A percentile compares a stretch with the other conserved stretches of the same genome.
Evolutionary conservation across 2,888 invertebrate genomes (phyloP).

Genomic region (Anoncus sp.): DNA sequence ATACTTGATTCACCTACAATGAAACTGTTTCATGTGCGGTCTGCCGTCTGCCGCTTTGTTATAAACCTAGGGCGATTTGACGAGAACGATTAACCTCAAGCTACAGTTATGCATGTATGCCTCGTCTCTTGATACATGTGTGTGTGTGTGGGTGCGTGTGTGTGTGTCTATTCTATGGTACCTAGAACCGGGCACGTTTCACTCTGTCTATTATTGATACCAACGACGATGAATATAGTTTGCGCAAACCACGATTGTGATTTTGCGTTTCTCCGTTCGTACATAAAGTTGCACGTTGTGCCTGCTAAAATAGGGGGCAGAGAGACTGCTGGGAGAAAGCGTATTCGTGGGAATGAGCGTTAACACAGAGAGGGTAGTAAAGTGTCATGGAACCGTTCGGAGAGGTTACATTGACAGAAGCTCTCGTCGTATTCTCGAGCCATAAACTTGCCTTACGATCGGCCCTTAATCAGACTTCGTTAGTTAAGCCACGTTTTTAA

Average conservation of each 20-base stretch:
- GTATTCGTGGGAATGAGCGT: conserved; percentile 51
- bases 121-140: too few relatives aligned
- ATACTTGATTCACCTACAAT: conserved; percentile 49
- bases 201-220: conserved; percentile 57
- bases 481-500: conserved; percentile 64
- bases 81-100: conserved; percentile 56
- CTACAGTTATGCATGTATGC: neutral
- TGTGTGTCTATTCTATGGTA: neutral
- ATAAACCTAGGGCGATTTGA: conserved; percentile 49
- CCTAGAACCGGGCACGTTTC: conserved; percentile 13
- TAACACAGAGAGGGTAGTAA: conserved; percentile 53
- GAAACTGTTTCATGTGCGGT: conserved; percentile 59
- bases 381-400: conserved; percentile 44
- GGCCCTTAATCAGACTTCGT: conserved; percentile 65
- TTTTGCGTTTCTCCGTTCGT: conserved; percentile 39
- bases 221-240: conserved; percentile 21
- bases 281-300: conserved; percentile 9
- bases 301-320: conserved; percentile 45
- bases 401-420: conserved; percentile 51
- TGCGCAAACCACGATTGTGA: conserved; percentile 21
- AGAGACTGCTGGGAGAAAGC: conserved; percentile 28
- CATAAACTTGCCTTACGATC: conserved; percentile 64
- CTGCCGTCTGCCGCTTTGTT: conserved; percentile 51
- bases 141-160: too few relatives aligned
- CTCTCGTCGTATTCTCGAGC: conserved; percentile 59